phyloP scores from a whole-genome alignment of 2,888 invertebrate species.

The Cheilosia urbana region DNA sequence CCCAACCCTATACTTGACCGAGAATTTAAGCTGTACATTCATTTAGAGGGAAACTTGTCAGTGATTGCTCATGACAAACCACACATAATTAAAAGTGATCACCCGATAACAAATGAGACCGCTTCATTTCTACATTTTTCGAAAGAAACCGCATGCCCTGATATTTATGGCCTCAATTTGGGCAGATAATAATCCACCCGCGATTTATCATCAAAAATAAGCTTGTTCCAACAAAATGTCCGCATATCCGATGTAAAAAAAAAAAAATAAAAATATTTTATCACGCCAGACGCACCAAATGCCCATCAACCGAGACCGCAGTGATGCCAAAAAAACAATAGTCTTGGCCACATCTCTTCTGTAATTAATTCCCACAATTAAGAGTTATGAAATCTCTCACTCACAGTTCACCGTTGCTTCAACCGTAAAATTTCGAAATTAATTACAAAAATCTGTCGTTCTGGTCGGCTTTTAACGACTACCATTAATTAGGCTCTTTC shows the following conservation, averaged over 20 bases:
- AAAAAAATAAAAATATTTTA: neutral
- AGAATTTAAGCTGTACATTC: too few relatives aligned
- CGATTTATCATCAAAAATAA: neutral
- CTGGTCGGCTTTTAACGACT: slow-evolving; percentile 29
- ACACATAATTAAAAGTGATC: too few relatives aligned
- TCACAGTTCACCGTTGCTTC: slow-evolving; percentile 1
- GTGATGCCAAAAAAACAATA: slow-evolving; percentile 19
- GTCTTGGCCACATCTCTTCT: slow-evolving; percentile 25
- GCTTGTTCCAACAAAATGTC: neutral
- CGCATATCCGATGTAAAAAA: neutral
- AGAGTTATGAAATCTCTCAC: slow-evolving; percentile 8
- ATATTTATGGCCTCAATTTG: too few relatives aligned
- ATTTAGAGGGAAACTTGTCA: too few relatives aligned
- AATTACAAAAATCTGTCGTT: slow-evolving; percentile 49
- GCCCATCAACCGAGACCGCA: slow-evolving; percentile 1
- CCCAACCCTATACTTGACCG: too few relatives aligned
- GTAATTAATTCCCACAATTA: slow-evolving; percentile 54
- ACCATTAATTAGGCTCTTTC: slow-evolving; percentile 51
- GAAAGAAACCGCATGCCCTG: too few relatives aligned
- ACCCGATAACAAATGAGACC: too few relatives aligned
- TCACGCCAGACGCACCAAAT: neutral
- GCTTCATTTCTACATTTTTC: too few relatives aligned
- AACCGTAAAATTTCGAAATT: slow-evolving; percentile 44
- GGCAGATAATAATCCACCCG: neutral
- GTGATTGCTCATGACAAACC: too few relatives aligned